Conservation (phyloP, 2,113 vertebrate species). For the Propithecus coquereli region DNA sequence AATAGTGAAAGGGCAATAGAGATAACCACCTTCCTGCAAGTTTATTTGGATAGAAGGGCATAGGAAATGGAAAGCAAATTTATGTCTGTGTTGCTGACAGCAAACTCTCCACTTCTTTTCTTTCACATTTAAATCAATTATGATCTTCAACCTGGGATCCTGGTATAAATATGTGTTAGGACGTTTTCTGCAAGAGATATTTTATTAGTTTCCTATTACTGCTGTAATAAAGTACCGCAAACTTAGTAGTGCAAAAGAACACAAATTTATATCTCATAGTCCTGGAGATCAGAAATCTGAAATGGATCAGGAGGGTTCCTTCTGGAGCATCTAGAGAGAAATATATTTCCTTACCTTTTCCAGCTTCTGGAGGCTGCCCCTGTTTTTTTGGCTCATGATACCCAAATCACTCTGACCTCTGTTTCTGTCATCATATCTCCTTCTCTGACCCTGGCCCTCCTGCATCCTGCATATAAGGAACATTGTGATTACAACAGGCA, state of each 20-base stretch:
- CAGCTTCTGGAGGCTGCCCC: neutral
- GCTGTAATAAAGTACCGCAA: neutral
- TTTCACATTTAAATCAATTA: conserved; percentile 11
- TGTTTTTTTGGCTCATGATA: neutral
- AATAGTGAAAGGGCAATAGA: neutral
- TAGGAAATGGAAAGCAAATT: neutral
- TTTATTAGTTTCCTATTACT: neutral
- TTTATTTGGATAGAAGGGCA: neutral
- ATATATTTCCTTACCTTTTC: neutral
- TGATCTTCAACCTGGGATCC: neutral
- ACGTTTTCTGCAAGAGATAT: neutral
- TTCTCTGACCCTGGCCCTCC: neutral
- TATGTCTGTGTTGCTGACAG: neutral
- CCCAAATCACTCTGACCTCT: neutral
- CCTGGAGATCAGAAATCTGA: neutral
- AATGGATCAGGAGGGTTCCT: neutral
- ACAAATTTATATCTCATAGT: neutral
- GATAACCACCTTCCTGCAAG: neutral
- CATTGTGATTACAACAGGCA: neutral
- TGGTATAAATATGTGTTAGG: neutral
- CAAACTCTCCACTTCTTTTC: neutral
- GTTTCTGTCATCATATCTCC: neutral
- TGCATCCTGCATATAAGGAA: neutral
- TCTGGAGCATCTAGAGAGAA: neutral
- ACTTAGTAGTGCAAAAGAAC: neutral